Base-by-base conservation (phyloP, 2,797 vertebrate genomes). In the Lithobates pipiens region DNA sequence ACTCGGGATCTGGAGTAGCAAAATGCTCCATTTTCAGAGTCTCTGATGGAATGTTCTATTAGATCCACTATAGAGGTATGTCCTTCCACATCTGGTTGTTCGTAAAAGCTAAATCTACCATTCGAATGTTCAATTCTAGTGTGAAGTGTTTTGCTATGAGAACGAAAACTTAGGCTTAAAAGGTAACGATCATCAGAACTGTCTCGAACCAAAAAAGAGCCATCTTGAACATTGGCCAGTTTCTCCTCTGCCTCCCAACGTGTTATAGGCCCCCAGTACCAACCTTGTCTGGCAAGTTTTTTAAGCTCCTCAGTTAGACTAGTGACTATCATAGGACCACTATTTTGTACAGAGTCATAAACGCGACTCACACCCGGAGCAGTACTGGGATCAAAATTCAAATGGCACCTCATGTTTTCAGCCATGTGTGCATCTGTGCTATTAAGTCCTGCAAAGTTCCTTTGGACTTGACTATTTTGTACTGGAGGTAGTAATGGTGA, bases 211-310 rank as follows among this genome's bases (percentile, higher is more conserved):
- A 99, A 94, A 91, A 99, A 99, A 0, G 98, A 99, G 74, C 98
- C 98, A 10, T 99, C 97, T 0, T 94, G 96, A 92, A 99, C 94
- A 86, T 97, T 97, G 70, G 97, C 92, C 79, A 99, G 93, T 91
- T 99, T 99, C 85, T 98, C 98, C 89, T 99, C 98, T 0, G 98
- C 98, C 90, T 99, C 98, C 98, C 98, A 99, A 75, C 98, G 96
- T 3, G 98, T 99, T 91, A 99, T 99, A 1, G 98, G 98, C 16
- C 98, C 98, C 98, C 98, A 99, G 95, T 99, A 99, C 98, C 98
- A 99, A 85, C 98, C 98, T 92, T 99, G 98, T 88, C 95, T 97
- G 0, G 98, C 98, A 76, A 99, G 95, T 89, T 99, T 99, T 92
- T 99, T 99, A 88, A 99, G 94, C 94, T 99, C 98, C 91, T 98